A percentile compares a stretch with the other conserved stretches of the same genome.
Conservation (phyloP, 2,888 invertebrate species). For the Cataglyphis altisquamis region DNA sequence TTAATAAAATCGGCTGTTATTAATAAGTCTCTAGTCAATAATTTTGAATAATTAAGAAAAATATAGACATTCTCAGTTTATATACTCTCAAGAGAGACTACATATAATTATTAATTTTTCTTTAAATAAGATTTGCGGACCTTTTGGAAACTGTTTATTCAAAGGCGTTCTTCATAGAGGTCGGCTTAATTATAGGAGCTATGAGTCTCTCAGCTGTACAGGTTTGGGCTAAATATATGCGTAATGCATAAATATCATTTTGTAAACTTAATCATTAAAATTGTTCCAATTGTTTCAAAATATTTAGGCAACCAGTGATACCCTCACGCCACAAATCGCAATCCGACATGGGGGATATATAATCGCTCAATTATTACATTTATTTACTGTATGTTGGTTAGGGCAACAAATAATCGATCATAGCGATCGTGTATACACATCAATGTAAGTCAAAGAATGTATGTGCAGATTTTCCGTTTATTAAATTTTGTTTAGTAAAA, state of each 20-base stretch:
- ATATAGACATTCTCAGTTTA: neutral
- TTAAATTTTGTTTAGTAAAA: neutral
- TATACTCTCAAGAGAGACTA: neutral
- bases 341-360: slow-evolving; percentile 68
- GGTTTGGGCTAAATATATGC: neutral
- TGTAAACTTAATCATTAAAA: neutral
- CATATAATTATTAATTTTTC: neutral
- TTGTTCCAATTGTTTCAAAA: neutral
- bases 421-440: slow-evolving; percentile 61
- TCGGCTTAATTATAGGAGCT: slow-evolving; percentile 6
- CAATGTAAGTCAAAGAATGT: neutral
- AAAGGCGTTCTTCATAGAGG: slow-evolving; percentile 5
- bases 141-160: slow-evolving; percentile 2
- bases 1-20: no score
- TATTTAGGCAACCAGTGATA: slow-evolving; percentile 65
- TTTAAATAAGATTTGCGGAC: slow-evolving; percentile 25
- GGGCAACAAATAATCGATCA: slow-evolving; percentile 70
- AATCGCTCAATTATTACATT: slow-evolving; percentile 68
- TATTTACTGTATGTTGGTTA: slow-evolving; percentile 70
- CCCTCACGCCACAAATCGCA: slow-evolving; percentile 62
- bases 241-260: neutral
- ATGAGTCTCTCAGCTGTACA: slow-evolving; percentile 36
- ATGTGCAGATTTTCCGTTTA: neutral
- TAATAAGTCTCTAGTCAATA: neutral
- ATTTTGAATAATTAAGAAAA: neutral